phyloP scores from a whole-genome alignment of 2,797 vertebrate species.

The Arctocebus calabarensis region DNA sequence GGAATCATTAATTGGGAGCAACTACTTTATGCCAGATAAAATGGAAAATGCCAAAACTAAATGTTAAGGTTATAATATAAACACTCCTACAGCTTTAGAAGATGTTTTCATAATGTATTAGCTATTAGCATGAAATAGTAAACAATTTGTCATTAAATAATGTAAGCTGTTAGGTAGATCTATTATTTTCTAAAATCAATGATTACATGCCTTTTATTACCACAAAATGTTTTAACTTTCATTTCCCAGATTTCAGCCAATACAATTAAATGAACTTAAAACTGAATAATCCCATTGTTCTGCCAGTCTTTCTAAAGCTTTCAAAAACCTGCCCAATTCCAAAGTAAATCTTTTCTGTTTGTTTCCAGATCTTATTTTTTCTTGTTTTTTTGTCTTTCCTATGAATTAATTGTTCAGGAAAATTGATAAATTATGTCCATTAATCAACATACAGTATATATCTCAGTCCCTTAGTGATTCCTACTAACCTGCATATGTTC shows the following conservation, averaged over 20 bases:
- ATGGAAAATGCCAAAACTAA: neutral
- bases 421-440: neutral
- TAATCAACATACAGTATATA: neutral
- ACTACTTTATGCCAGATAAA: neutral
- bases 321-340: neutral
- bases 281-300: neutral
- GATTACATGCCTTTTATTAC: neutral
- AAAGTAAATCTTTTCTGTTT: neutral
- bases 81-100: neutral
- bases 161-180: neutral
- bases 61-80: neutral
- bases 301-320: neutral
- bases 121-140: neutral
- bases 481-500: neutral
- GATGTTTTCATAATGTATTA: neutral
- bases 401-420: neutral
- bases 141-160: neutral
- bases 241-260: neutral
- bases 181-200: neutral
- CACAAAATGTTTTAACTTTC: neutral
- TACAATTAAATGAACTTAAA: slow-evolving; percentile 8
- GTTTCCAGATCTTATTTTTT: neutral
- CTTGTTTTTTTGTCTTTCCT: neutral
- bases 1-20: neutral
- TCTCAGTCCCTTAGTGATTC: neutral